Conservation (phyloP, 2,888 invertebrate species). For the Amphimallon solstitiale region DNA sequence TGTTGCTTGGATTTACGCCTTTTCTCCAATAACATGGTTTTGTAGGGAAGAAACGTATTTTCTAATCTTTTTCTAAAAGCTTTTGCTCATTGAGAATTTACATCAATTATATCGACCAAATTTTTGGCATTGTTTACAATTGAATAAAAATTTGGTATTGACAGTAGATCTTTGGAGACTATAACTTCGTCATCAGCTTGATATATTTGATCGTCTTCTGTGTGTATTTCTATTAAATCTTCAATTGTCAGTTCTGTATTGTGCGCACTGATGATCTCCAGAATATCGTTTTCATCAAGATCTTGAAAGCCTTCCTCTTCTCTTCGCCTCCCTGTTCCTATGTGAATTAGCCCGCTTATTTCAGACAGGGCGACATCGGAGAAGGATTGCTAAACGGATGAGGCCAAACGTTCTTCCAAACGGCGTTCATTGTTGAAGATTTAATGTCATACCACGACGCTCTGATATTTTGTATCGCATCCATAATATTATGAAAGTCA, state of each 20-base stretch:
- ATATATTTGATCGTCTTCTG: no score
- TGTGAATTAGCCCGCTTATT: slow-evolving; percentile 2
- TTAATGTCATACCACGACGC: slow-evolving; percentile 4
- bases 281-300: no score
- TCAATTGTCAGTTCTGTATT: not conserved
- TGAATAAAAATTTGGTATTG: not conserved
- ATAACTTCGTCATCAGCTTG: no score
- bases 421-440: not conserved
- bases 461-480: not conserved
- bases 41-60: not conserved
- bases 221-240: not conserved
- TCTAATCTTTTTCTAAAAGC: not conserved
- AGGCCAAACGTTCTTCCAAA: slow-evolving; percentile 12
- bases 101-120: not conserved
- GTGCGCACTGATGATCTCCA: no score
- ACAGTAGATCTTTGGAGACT: not conserved
- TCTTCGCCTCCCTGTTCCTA: slow-evolving; percentile 10
- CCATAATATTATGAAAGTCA: slow-evolving; percentile 7
- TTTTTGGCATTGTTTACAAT: not conserved
- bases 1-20: slow-evolving; percentile 5
- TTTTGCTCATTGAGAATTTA: not conserved
- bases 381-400: slow-evolving; percentile 7
- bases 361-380: not conserved
- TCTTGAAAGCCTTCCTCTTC: no score
- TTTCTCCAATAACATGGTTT: slow-evolving; percentile 4